Conservation (phyloP, 2,797 vertebrate genomes). For the Xyrichtys novacula region DNA sequence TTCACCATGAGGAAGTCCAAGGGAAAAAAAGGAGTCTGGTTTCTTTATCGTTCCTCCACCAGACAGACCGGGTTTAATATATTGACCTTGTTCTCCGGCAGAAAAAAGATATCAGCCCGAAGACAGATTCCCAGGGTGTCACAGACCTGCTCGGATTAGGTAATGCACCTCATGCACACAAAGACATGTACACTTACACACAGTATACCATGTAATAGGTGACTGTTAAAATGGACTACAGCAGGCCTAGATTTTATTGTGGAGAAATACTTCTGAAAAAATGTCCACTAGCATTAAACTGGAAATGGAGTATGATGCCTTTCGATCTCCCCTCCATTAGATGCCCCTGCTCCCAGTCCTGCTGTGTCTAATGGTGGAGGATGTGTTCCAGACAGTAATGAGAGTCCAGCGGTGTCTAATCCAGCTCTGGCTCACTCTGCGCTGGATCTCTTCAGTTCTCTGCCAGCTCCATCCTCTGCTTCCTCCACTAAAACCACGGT, state of each 20-base stretch:
- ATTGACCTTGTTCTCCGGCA: constrained; percentile 71
- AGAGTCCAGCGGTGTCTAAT: constrained; percentile 78
- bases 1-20: constrained; percentile 12
- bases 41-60: constrained; percentile 17
- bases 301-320: constrained; percentile 11
- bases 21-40: constrained; percentile 3
- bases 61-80: constrained; percentile 16
- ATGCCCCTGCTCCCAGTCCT: constrained; percentile 86
- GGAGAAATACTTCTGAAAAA: neutral
- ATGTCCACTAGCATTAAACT: neutral
- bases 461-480: constrained; percentile 80
- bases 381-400: constrained; percentile 70
- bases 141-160: constrained; percentile 95
- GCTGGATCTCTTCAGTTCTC: constrained; percentile 92
- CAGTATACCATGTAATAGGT: too few species aligned
- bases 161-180: constrained; percentile 64
- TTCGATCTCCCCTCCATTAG: constrained; percentile 72
- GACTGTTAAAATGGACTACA: neutral
- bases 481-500: constrained; percentile 87
- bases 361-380: constrained; percentile 83
- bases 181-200: too few species aligned
- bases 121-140: constrained; percentile 87
- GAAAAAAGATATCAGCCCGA: constrained; percentile 93
- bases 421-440: constrained; percentile 77
- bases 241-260: neutral